Base-by-base conservation (phyloP, 2,888 invertebrate species). In the Amblyteles armatorius region DNA sequence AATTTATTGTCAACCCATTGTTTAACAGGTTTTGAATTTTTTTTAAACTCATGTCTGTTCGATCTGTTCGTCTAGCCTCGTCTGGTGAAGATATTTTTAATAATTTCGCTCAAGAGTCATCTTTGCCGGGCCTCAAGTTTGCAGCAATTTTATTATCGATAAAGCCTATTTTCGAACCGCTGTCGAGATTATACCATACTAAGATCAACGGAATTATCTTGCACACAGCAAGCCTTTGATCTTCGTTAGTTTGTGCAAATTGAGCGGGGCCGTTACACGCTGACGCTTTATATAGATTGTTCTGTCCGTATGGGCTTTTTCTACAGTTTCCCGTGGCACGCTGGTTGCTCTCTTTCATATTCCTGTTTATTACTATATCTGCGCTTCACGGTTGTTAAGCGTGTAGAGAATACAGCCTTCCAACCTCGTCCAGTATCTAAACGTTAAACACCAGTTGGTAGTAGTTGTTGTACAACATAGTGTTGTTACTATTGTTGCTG, bases 341-440 rank as follows among this genome's bases (percentile, higher is more conserved):
- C 68, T 74, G 69, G 69, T 5, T 74, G 36, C 63, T 60, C 76
- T 81, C 69, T 76, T 79, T 52, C 69, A n/a, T 52, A 26, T 74
- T 78, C 72, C 52, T 67, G 67, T 6, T 67, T 78, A n/a, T 68
- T 73, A 44, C 63, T 77, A 69, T 52, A 73, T 77, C 57, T 84
- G 22, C 1, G 22, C 22, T 22, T 84, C 84, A 81, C 78, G 84
- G 84, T 81, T 78, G 73, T 81, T 81, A 76, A 84, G 73, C 78
- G 81, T 84, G 81, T 73, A 48, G 65, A 81, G 81, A 60, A 78
- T 76, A 80, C 71, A 44, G 84, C 73, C 81, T 84, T 84, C 73
- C 73, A 84, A 68, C 84, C 80, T 84, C 84, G 84, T 84, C 73
- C 81, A 74, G 84, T 78, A 84, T 81, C 84, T 80, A 44, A 74